Evolutionary conservation across 2,888 invertebrate genomes (phyloP).

Genomic region (Ectropis crepuscularia): DNA sequence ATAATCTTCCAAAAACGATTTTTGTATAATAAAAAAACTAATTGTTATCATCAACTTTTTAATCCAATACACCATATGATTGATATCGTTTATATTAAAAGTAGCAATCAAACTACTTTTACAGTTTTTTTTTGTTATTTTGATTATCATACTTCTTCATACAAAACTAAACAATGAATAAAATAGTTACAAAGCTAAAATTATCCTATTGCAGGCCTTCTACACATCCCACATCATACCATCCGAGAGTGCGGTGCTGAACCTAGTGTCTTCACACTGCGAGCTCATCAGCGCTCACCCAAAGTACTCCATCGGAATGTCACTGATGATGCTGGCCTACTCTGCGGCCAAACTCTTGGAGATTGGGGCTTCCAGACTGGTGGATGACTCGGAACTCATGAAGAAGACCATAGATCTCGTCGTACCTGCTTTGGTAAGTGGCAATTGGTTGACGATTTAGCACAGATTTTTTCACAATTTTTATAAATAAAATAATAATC

Average conservation of each 20-base stretch:
- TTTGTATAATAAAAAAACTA: too few relatives aligned
- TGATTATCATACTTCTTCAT: conserved; percentile 36
- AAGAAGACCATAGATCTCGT: conserved; percentile 88
- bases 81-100: too few relatives aligned
- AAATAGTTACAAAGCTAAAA: too few relatives aligned
- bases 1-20: too few relatives aligned
- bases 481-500: too few relatives aligned
- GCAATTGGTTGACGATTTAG: background rate
- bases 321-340: conserved; percentile 76
- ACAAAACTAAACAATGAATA: background rate
- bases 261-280: conserved; percentile 85
- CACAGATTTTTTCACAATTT: background rate
- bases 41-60: too few relatives aligned
- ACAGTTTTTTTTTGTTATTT: too few relatives aligned
- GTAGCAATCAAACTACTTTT: too few relatives aligned
- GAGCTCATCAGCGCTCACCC: conserved; percentile 72
- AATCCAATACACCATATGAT: too few relatives aligned
- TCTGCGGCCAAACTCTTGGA: conserved; percentile 76
- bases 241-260: conserved; percentile 92
- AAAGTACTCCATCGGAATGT: conserved; percentile 72
- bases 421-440: conserved; percentile 88
- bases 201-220: conserved; percentile 79
- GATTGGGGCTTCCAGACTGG: conserved; percentile 67
- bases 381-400: conserved; percentile 86
- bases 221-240: conserved; percentile 92